Evolutionary conservation across 1,140 invertebrate genomes (phyloP), one percentile per base, ranked within the genome.

Genomic region (Dreissena rostriformis): DNA sequence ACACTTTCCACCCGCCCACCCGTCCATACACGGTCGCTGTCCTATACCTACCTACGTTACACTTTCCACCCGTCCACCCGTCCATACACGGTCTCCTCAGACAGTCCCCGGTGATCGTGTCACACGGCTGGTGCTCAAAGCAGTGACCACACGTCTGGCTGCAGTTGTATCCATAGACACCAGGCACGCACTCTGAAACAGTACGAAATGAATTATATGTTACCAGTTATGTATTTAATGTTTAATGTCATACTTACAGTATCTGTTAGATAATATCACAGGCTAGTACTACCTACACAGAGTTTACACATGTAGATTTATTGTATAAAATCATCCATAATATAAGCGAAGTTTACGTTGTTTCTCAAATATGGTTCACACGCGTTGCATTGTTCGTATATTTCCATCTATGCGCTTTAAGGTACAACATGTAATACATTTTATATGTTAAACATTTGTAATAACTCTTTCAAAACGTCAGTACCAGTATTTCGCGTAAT

Each of bases 91-190:
- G 28, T 15, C 11, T 2, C 22, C 6, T 55, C 12, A 51, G 52
- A 57, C 83, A 86, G 8, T 71, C 24, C 7, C 85, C 85, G 22
- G 28, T 79, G 19, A 65, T 28, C n/a, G 71, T 75, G 28, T 78
- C 71, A 86, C 85, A 88, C 6, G 14, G 55, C 8, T 74, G 65
- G 12, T 51, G 70, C 26, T 52, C 57, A 28, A 72, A 81, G 65
- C 61, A 77, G n/a, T 75, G 6, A 22, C 71, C 73, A 75, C 87
- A 88, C 49, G 39, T 17, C 26, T 26, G 14, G 22, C 24, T n/a
- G 24, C 87, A 88, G 6, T 81, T 51, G 26, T 63, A 65, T 10
- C 87, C 85, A 79, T 82, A 81, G 19, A 11, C 75, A 51, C 87
- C 87, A 57, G 24, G n/a, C 14, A 26, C 24, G 68, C 87, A 88